A percentile compares a stretch with the other conserved stretches of the same genome.
These are phyloP conservation scores for Macaca nemestrina DNA, from an alignment of 2,113 vertebrate species.

Conservation along the genomic window DNA sequence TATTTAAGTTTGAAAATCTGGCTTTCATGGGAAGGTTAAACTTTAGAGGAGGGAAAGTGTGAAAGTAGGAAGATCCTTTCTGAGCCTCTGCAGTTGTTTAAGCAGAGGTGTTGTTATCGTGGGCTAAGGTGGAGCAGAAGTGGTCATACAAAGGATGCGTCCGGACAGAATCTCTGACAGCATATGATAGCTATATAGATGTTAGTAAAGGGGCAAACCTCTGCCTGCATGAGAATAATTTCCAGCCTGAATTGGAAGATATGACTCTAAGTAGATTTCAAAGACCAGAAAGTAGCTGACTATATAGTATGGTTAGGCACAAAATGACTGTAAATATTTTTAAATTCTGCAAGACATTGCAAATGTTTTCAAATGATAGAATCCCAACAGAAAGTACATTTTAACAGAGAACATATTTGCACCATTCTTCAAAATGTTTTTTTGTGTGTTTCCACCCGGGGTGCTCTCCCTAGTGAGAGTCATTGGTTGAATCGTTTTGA, in stretches of 20 bases:
- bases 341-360: neutral
- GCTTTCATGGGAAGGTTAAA: neutral
- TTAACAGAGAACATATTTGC: constrained; percentile 38
- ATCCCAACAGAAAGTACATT: neutral
- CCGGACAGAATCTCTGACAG: neutral
- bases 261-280: neutral
- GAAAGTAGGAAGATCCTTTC: neutral
- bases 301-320: neutral
- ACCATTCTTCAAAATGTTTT: constrained; percentile 53
- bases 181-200: neutral
- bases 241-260: neutral
- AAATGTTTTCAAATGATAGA: constrained; percentile 47
- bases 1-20: neutral
- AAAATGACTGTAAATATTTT: neutral
- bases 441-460: neutral
- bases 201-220: neutral
- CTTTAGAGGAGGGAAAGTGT: neutral
- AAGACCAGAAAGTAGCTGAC: neutral
- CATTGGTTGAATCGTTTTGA: constrained; percentile 55
- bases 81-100: neutral
- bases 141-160: neutral
- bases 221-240: neutral
- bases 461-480: constrained; percentile 31
- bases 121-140: neutral
- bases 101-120: neutral